A percentile compares a stretch with the other conserved stretches of the same genome.
phyloP scores from a whole-genome alignment of 92 coral and sea anemone species.

The Porites cylindrica region DNA sequence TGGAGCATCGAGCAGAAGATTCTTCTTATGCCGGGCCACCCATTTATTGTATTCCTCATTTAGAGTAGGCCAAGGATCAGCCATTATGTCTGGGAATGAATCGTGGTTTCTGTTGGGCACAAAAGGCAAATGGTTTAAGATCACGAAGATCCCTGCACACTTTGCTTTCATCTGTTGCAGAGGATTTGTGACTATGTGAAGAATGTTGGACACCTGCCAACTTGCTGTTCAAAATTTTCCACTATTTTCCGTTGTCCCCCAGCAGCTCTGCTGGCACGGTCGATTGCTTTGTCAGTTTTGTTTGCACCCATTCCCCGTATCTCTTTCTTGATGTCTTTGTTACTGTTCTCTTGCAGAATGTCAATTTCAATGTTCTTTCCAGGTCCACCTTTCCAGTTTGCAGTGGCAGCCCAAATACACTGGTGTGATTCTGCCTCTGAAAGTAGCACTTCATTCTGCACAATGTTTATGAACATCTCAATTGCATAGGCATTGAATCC shows the following conservation, averaged over 20 bases:
- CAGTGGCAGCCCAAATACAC: slow-evolving; percentile 68
- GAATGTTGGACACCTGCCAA: slow-evolving; percentile 29
- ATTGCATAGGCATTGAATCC: slow-evolving; percentile 65
- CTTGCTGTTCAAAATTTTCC: slow-evolving; percentile 36
- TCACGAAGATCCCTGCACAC: slow-evolving; percentile 48
- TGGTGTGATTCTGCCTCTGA: slow-evolving; percentile 74
- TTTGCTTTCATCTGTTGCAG: slow-evolving; percentile 58
- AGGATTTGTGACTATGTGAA: slow-evolving; percentile 67
- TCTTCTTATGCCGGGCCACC: slow-evolving; percentile 17
- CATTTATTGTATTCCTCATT: slow-evolving; percentile 16
- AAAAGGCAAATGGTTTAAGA: slow-evolving; percentile 41
- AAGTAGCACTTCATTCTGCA: slow-evolving; percentile 49
- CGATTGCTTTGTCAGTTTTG: slow-evolving; percentile 68
- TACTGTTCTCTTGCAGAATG: slow-evolving; percentile 28
- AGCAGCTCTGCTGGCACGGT: slow-evolving; percentile 56
- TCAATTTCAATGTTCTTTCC: slow-evolving; percentile 59
- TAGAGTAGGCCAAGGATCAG: slow-evolving; percentile 44
- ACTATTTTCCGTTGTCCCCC: slow-evolving; percentile 55
- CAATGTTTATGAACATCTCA: slow-evolving; percentile 66
- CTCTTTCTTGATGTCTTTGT: slow-evolving; percentile 60
- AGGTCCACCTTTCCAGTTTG: slow-evolving; percentile 71
- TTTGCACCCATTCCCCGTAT: slow-evolving; percentile 68
- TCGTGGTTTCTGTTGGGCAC: slow-evolving; percentile 38
- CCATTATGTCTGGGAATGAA: slow-evolving; percentile 58
- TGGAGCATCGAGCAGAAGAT: slow-evolving; percentile 3